Base-by-base conservation (phyloP, 92 coral and sea anemone species). In the Micromussa lordhowensis region DNA sequence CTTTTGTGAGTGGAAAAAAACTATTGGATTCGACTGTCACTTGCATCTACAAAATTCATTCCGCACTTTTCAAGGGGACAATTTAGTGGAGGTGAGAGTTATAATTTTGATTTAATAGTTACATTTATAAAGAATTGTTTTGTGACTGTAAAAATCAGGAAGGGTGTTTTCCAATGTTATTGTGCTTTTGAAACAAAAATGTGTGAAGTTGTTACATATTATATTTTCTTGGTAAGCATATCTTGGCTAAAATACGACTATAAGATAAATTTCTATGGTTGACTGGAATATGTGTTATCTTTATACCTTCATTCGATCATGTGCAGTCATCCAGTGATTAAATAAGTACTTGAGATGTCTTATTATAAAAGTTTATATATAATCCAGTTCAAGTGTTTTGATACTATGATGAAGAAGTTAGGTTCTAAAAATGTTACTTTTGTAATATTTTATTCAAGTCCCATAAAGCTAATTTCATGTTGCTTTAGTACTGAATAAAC, bases 311-410 rank as follows among this genome's bases (percentile, higher is more conserved):
- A 16, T 31, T 72, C 13, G 1, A 73, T 22, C 68, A 61, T 82
- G 85, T 5, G 44, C 85, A 82, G 63, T 71, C 63, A 82, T 82
- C 29, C 61, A 82, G 49, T 82, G 1, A 79, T 2, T 55, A 49
- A 77, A 21, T 61, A 61, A 10, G 29, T 61, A 9, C 11, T 44
- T 8, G 1, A 44, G 51, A 44, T 44, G 51, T 0, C 51, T 55
- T 2, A 55, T 55, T 16, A 55, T 26, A 54, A 29, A 5, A 54
- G 51, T 54, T 78, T 31, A 53, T 61, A 49, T 30, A 17, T 29
- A 78, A 29, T 48, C 12, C 54, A 22, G 38, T 36, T 36, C 54
- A 74, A 35, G 40, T 74, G 54, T 74, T 22, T 13, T 36, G 29
- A 40, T 18, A 4, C 5, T 74, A 74, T 36, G 63, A 14, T 2